Evolutionary conservation across 2,888 invertebrate species (phyloP).

Genomic region (Stenurella melanura): DNA sequence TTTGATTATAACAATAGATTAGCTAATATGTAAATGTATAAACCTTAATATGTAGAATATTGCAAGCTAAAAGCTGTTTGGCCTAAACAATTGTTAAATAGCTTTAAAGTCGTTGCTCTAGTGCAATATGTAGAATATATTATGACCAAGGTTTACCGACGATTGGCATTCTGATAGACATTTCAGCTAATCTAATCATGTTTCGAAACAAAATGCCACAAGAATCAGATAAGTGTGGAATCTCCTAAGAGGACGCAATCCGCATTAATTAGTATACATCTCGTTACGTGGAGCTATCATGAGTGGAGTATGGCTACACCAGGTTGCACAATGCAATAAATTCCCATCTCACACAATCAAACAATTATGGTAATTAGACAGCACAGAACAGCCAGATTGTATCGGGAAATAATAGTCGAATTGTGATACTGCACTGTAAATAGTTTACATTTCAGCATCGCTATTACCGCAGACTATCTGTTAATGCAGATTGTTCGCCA

Average conservation of each 20-base stretch:
- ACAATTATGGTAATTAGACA: slow-evolving; percentile 25
- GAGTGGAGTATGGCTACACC: slow-evolving; percentile 10
- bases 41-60: neutral
- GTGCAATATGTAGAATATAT: neutral
- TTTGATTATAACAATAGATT: neutral
- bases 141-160: slow-evolving; percentile 23
- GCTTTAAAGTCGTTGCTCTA: neutral
- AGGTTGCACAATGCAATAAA: slow-evolving; percentile 13
- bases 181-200: slow-evolving; percentile 40
- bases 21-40: neutral
- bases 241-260: slow-evolving; percentile 38
- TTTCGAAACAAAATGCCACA: slow-evolving; percentile 41
- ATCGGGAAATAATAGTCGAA: slow-evolving; percentile 26
- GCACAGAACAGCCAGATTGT: neutral
- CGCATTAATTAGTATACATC: slow-evolving; percentile 42
- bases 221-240: slow-evolving; percentile 44
- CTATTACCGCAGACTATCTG: neutral
- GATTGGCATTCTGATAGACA: slow-evolving; percentile 28
- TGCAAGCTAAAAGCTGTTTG: neutral
- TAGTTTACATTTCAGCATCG: slow-evolving; percentile 7
- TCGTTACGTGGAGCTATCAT: slow-evolving; percentile 15
- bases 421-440: slow-evolving; percentile 12
- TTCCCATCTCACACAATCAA: slow-evolving; percentile 31
- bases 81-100: neutral
- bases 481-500: neutral